Evolutionary conservation across 2,113 vertebrate genomes (phyloP).

Genomic region (Trogon surrucura): DNA sequence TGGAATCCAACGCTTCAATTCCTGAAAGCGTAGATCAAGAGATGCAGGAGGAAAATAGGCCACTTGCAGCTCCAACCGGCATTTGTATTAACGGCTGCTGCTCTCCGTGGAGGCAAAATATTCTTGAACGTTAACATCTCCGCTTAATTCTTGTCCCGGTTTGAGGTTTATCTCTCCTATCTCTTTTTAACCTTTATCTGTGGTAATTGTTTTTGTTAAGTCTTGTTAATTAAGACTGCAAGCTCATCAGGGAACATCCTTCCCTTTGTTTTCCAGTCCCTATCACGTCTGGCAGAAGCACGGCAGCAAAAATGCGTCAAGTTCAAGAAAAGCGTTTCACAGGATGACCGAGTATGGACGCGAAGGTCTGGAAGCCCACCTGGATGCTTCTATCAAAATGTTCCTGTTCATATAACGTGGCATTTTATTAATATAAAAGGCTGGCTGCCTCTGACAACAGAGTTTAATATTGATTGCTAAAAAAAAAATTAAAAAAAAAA

Average conservation of each 20-base stretch:
- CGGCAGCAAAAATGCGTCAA: neutral
- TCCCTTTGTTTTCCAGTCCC: neutral
- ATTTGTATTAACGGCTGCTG: neutral
- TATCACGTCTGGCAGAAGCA: neutral
- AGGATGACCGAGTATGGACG: rapidly evolving
- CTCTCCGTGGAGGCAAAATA: neutral
- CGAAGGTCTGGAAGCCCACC: neutral
- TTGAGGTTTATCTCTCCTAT: neutral
- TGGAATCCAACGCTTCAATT: neutral
- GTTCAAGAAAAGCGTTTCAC: neutral
- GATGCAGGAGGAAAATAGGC: neutral
- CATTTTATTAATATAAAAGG: rapidly evolving
- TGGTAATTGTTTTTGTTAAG: neutral
- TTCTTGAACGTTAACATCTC: neutral
- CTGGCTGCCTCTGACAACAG: neutral
- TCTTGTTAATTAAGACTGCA: slow-evolving; percentile 1
- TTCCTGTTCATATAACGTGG: neutral
- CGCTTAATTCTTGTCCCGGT: neutral
- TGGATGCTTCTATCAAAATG: rapidly evolving
- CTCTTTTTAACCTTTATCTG: neutral
- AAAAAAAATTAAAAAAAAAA: neutral
- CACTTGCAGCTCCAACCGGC: neutral
- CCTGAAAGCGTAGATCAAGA: neutral
- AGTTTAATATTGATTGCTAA: neutral
- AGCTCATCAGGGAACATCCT: neutral